phyloP scores from a whole-genome alignment of 1,140 invertebrate species.

The Pygmarrhopalites habei region DNA sequence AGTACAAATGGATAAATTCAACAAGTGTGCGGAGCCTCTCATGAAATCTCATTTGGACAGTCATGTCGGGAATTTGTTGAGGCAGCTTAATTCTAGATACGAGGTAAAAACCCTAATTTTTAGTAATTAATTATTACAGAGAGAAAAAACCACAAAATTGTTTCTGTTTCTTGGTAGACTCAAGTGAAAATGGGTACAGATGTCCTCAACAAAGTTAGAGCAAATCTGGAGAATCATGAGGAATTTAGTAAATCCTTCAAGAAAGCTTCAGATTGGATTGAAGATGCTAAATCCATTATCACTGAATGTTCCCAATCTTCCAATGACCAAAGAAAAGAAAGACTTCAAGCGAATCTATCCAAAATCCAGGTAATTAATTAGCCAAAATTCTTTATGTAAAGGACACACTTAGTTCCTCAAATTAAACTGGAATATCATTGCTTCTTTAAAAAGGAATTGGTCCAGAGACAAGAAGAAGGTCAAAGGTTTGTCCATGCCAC shows the following conservation, averaged over 20 bases:
- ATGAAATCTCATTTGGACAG: slow-evolving; percentile 74
- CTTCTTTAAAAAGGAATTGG: slow-evolving; percentile 59
- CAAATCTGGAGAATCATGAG: slow-evolving; percentile 78
- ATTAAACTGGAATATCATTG: no score
- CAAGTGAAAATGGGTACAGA: slow-evolving; percentile 85
- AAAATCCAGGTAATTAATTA: slow-evolving; percentile 54
- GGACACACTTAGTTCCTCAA: no score
- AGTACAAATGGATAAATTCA: slow-evolving; percentile 74
- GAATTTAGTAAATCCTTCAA: slow-evolving; percentile 70
- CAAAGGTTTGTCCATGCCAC: slow-evolving; percentile 82
- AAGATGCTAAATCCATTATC: slow-evolving; percentile 74
- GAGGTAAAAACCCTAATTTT: slow-evolving; percentile 47
- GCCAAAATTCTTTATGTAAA: no score
- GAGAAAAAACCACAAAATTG: not conserved
- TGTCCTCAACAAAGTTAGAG: slow-evolving; percentile 85
- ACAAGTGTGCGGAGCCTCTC: slow-evolving; percentile 64
- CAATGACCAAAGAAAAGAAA: slow-evolving; percentile 66
- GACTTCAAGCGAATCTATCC: slow-evolving; percentile 70
- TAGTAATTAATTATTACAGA: not conserved
- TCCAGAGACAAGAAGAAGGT: slow-evolving; percentile 78
- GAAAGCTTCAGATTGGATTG: slow-evolving; percentile 80
- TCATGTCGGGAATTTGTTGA: slow-evolving; percentile 74
- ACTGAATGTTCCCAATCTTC: slow-evolving; percentile 62
- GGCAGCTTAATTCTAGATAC: slow-evolving; percentile 83
- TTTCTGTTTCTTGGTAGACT: slow-evolving; percentile 45